These are phyloP conservation scores for Hypomesus transpacificus DNA, from an alignment of 2,113 vertebrate species.

Conservation along the genomic window DNA sequence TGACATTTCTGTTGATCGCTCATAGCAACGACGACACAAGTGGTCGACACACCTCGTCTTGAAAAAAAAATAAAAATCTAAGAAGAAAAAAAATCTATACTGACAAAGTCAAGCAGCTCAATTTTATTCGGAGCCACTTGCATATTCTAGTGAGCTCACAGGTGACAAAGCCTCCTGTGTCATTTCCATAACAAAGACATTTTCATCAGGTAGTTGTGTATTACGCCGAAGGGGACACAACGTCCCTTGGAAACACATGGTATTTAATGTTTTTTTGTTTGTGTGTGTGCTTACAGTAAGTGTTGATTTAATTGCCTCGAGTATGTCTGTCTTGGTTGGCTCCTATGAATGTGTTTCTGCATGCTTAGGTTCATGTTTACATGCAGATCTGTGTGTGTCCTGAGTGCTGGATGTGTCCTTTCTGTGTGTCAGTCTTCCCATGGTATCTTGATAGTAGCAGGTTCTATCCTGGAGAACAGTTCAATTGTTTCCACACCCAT, in stretches of 20 bases:
- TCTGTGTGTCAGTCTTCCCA: background rate
- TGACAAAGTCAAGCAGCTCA: conserved; percentile 35
- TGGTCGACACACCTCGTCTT: conserved; percentile 48
- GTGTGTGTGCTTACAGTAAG: background rate
- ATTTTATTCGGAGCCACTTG: conserved; percentile 54
- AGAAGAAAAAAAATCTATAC: conserved; percentile 16
- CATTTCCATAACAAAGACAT: conserved; percentile 27
- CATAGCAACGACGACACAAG: conserved; percentile 73
- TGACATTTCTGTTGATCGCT: conserved; percentile 88
- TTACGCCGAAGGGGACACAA: conserved; percentile 14
- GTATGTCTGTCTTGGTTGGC: conserved; percentile 5
- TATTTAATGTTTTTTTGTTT: conserved; percentile 31
- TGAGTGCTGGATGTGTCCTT: conserved; percentile 34
- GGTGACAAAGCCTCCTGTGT: conserved; percentile 14
- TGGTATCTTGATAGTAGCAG: no score
- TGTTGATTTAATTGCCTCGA: background rate
- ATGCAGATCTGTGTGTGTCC: conserved; percentile 9
- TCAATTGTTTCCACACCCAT: no score
- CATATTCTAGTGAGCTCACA: conserved; percentile 22
- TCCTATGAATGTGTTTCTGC: background rate
- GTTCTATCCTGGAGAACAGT: no score
- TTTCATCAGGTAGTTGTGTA: conserved; percentile 26
- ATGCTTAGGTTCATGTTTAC: conserved; percentile 4
- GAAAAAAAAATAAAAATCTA: conserved; percentile 37
- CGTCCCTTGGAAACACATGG: conserved; percentile 27